Evolutionary conservation across 2,113 vertebrate species (phyloP).

Genomic region (Accipiter virgatus): DNA sequence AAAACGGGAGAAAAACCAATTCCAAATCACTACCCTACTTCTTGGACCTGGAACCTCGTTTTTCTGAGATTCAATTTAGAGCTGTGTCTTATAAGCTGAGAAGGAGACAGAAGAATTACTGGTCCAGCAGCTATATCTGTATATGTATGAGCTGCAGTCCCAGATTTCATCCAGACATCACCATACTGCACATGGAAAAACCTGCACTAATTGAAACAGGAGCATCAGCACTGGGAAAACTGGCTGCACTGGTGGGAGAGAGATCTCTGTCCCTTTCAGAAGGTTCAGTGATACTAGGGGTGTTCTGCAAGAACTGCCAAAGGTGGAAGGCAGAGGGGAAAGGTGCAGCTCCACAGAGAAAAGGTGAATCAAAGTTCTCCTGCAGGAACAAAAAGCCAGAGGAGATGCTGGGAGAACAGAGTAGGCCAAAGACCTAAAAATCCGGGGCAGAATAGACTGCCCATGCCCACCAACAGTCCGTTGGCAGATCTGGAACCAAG

Average conservation of each 20-base stretch:
- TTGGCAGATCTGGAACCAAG: background rate
- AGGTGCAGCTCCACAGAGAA: background rate
- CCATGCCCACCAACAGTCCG: background rate
- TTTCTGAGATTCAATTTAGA: background rate
- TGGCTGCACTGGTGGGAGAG: background rate
- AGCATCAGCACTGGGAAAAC: background rate
- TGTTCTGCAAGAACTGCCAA: background rate
- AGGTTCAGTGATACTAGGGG: background rate
- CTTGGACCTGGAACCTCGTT: background rate
- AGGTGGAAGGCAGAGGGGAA: background rate
- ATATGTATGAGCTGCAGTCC: background rate
- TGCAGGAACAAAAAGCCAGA: background rate
- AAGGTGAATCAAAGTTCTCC: background rate
- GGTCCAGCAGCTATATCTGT: background rate
- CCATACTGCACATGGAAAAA: background rate
- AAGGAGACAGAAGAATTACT: constrained; percentile 9
- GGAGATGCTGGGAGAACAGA: background rate
- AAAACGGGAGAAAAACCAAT: background rate
- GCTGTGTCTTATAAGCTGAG: background rate
- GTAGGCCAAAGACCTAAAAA: background rate
- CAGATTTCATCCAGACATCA: background rate
- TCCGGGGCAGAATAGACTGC: background rate
- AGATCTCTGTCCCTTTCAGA: background rate
- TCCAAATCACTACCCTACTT: background rate
- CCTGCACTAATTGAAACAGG: background rate